Conservation (phyloP, 1,140 invertebrate species). For the Augochlora pura region DNA sequence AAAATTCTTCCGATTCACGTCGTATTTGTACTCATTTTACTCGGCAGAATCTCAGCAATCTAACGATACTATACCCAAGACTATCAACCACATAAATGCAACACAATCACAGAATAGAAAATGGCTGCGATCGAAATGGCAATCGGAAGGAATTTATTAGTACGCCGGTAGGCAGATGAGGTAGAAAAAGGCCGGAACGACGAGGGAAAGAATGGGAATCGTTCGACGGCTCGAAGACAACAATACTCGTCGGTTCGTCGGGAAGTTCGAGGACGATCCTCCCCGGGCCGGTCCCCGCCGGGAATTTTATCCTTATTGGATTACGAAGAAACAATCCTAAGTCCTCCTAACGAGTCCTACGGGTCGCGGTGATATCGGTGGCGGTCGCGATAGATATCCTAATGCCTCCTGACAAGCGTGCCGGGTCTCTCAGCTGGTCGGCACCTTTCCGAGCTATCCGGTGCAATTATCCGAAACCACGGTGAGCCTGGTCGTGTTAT, state of each 20-base stretch:
- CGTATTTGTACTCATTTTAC: no score
- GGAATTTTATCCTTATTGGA: conserved; percentile 73
- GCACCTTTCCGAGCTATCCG: conserved; percentile 74
- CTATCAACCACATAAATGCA: no score
- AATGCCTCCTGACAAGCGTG: conserved; percentile 73
- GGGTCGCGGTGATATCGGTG: conserved; percentile 45
- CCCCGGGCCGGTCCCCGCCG: not conserved
- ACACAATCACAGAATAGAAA: no score
- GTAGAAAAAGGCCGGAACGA: not conserved
- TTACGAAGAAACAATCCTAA: conserved; percentile 73
- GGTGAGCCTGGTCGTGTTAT: conserved; percentile 58
- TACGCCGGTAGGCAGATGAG: not conserved
- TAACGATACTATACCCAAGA: no score
- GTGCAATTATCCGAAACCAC: conserved; percentile 74
- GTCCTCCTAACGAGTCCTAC: conserved; percentile 69
- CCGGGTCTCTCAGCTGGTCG: conserved; percentile 61
- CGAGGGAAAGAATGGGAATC: not conserved
- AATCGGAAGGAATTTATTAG: no score
- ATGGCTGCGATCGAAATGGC: no score
- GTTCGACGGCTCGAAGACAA: not conserved
- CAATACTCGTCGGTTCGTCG: not conserved
- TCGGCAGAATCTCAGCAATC: no score
- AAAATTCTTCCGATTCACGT: no score
- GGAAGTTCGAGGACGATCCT: conserved; percentile 1
- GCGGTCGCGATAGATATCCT: conserved; percentile 68